Percentiles rank a stretch among this genome's conserved stretches.
phyloP scores from a whole-genome alignment of 2,113 vertebrate species.

The Neodon shergylaensis region DNA sequence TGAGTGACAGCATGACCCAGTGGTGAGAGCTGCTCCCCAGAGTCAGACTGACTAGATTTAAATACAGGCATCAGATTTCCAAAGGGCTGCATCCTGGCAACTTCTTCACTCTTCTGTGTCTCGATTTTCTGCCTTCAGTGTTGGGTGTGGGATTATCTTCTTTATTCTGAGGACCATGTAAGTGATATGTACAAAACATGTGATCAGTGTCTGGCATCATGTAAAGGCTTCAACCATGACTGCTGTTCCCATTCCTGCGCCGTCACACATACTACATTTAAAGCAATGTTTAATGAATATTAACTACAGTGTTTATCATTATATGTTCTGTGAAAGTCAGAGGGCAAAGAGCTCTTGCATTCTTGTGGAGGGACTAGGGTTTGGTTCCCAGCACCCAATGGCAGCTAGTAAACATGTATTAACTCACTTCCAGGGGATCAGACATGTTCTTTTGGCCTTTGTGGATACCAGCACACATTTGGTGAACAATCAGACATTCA shows the following conservation, averaged over 20 bases:
- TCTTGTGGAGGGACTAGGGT: not conserved
- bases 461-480: not conserved
- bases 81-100: not conserved
- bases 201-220: not conserved
- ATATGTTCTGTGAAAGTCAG: not conserved
- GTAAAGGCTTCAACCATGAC: not conserved
- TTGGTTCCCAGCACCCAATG: not conserved
- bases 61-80: not conserved
- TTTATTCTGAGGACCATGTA: not conserved
- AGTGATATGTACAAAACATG: not conserved
- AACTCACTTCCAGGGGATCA: not conserved
- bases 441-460: not conserved
- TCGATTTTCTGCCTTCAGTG: constrained; percentile 38
- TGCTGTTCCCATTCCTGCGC: not conserved
- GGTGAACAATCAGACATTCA: no score
- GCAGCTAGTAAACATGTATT: not conserved
- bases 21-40: not conserved
- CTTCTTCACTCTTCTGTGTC: not conserved
- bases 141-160: not conserved
- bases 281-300: not conserved
- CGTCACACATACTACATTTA: not conserved
- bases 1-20: not conserved
- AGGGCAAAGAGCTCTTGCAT: not conserved
- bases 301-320: not conserved
- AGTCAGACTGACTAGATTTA: not conserved